phyloP scores from a whole-genome alignment of 2,888 invertebrate genomes.

The Spodoptera exigua region DNA sequence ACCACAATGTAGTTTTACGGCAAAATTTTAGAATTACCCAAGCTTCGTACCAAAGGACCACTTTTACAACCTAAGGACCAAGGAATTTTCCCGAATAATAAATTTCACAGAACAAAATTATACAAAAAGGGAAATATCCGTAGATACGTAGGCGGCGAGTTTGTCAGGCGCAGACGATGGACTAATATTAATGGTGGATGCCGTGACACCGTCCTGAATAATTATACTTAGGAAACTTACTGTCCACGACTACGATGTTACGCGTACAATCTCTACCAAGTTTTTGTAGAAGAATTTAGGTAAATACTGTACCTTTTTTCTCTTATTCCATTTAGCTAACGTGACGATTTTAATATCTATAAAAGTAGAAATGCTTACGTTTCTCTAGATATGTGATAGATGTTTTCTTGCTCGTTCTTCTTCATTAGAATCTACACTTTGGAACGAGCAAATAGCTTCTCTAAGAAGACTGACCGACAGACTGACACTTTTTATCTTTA shows the following conservation, averaged over 20 bases:
- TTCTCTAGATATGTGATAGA: no score
- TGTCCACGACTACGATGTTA: conserved; percentile 24
- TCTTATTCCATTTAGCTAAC: no score
- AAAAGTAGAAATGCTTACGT: no score
- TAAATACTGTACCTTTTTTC: no score
- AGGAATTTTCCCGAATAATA: conserved; percentile 17
- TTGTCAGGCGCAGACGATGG: conserved; percentile 38
- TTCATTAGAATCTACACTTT: no score
- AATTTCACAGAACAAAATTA: conserved; percentile 20
- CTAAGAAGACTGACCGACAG: no score
- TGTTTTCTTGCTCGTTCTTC: no score
- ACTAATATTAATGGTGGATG: conserved; percentile 65
- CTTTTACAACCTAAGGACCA: background rate
- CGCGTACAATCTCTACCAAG: conserved; percentile 2
- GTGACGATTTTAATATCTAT: no score
- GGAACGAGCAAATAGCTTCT: no score
- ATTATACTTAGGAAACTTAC: conserved; percentile 40
- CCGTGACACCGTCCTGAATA: conserved; percentile 59
- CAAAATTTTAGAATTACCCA: no score
- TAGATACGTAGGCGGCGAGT: conserved; percentile 29
- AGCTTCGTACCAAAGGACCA: background rate
- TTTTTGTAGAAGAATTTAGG: conserved; percentile 6
- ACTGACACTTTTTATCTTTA: no score
- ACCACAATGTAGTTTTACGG: no score
- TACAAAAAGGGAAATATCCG: conserved; percentile 30